A percentile compares a stretch with the other conserved stretches of the same genome.
Conservation (phyloP, 2,797 vertebrate species). For the Peromyscus aztecus region DNA sequence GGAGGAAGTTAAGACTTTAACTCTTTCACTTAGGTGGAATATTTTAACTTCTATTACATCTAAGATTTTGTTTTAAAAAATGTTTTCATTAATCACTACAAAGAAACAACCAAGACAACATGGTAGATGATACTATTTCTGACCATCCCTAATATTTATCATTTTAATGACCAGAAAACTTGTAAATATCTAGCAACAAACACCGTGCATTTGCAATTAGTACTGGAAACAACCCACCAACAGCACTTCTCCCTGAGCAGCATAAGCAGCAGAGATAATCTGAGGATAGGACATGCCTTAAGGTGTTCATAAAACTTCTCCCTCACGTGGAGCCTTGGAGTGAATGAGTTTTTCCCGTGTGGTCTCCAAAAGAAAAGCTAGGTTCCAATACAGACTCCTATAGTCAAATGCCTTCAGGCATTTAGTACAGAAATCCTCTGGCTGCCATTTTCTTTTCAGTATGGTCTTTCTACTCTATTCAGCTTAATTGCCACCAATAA, state of each 20-base stretch:
- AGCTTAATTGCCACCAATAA: neutral
- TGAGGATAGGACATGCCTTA: neutral
- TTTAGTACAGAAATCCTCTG: neutral
- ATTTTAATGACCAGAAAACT: neutral
- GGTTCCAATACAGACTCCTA: neutral
- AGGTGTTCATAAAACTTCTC: neutral
- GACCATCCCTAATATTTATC: neutral
- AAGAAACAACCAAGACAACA: conserved; percentile 13
- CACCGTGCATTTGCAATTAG: neutral
- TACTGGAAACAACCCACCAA: neutral
- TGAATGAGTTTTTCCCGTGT: neutral
- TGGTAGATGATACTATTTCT: conserved; percentile 9
- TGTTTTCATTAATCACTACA: conserved; percentile 20
- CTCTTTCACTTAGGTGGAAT: neutral
- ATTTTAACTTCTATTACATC: neutral
- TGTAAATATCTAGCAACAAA: neutral
- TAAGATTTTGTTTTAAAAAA: neutral
- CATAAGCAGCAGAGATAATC: neutral
- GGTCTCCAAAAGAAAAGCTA: neutral
- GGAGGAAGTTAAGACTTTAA: neutral
- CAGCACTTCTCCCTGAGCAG: neutral
- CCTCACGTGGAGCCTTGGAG: neutral
- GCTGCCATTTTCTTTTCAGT: conserved; percentile 12
- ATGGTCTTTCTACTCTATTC: neutral
- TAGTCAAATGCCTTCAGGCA: neutral